Percentiles rank a stretch among this genome's conserved stretches.
These are phyloP conservation scores for Nowickia ferox DNA, from an alignment of 2,888 invertebrate genomes.

Conservation along the genomic window DNA sequence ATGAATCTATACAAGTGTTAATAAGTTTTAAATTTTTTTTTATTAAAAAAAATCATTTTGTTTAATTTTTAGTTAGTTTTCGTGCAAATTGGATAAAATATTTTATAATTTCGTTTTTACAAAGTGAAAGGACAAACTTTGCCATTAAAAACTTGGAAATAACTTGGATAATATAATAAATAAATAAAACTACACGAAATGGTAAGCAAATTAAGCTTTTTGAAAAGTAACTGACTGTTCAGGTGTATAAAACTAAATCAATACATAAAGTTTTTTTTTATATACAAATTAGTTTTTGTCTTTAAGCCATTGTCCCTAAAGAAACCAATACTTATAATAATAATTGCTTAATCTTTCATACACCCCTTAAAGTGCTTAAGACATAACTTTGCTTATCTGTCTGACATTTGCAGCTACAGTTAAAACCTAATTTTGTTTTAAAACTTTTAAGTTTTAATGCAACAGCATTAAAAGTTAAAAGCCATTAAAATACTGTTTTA, in stretches of 20 bases:
- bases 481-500: slow-evolving; percentile 29
- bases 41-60: slow-evolving; percentile 8
- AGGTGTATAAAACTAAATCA: background rate
- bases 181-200: slow-evolving; percentile 28
- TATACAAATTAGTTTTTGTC: background rate
- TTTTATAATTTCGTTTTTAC: slow-evolving; percentile 27
- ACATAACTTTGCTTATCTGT: background rate
- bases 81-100: slow-evolving; percentile 49
- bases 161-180: slow-evolving; percentile 46
- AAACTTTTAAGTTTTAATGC: slow-evolving; percentile 1
- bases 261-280: background rate
- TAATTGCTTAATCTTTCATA: background rate
- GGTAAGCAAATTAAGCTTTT: slow-evolving; percentile 39
- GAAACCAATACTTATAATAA: background rate
- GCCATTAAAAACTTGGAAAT: slow-evolving; percentile 27
- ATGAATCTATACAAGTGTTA: background rate
- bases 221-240: background rate
- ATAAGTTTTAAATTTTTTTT: background rate
- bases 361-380: background rate
- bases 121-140: slow-evolving; percentile 52
- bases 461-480: slow-evolving; percentile 3
- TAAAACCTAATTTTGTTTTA: slow-evolving; percentile 26
- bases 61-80: slow-evolving; percentile 32
- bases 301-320: slow-evolving; percentile 13
- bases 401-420: slow-evolving; percentile 20